These are phyloP conservation scores for Psittacula echo DNA, from an alignment of 2,797 vertebrate genomes.

Conservation along the genomic window DNA sequence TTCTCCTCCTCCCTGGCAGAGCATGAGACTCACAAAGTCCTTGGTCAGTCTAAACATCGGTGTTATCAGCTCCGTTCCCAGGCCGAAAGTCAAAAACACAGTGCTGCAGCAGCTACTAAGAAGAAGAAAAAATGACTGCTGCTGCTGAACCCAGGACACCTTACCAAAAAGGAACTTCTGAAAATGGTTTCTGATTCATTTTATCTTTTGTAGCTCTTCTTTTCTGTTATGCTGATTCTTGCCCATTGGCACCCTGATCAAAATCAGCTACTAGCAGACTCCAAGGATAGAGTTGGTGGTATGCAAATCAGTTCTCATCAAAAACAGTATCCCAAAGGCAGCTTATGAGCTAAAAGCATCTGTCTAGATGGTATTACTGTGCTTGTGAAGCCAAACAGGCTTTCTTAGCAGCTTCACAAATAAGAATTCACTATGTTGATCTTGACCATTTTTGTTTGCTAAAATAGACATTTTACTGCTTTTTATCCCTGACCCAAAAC, in stretches of 20 bases:
- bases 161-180: not conserved
- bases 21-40: too few relatives aligned
- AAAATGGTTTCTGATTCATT: not conserved
- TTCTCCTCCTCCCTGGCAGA: too few relatives aligned
- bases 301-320: conserved; percentile 43
- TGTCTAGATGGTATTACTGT: conserved; percentile 7
- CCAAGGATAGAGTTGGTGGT: not conserved
- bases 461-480: not conserved
- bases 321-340: conserved; percentile 44
- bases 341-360: conserved; percentile 12
- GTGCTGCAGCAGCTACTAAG: too few relatives aligned
- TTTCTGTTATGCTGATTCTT: conserved; percentile 34
- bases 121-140: too few relatives aligned
- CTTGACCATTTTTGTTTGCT: not conserved
- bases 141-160: not conserved
- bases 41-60: too few relatives aligned
- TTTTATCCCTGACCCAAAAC: not conserved
- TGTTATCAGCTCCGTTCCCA: too few relatives aligned
- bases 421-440: not conserved
- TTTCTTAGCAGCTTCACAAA: not conserved
- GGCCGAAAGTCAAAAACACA: too few relatives aligned
- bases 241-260: conserved; percentile 26
- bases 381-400: conserved; percentile 3
- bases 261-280: conserved; percentile 23
- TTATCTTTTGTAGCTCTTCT: conserved; percentile 3